Base-by-base conservation (phyloP, 23 tunicate species). In the Halocynthia aurantium region DNA sequence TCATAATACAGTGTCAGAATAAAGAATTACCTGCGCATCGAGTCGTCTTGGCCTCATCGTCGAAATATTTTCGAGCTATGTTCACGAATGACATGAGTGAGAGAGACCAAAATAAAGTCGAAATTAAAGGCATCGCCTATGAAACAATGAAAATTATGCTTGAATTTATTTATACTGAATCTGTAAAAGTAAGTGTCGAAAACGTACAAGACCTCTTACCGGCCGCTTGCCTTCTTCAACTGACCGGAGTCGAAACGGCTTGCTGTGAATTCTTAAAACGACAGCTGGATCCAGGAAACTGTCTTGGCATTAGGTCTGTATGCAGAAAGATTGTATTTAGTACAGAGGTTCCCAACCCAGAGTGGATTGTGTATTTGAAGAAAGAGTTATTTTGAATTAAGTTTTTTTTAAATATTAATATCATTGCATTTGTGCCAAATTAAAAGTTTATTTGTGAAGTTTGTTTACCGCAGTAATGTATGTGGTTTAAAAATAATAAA, bases 141-240 rank as follows among this genome's bases (percentile, higher is more conserved):
- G 19, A 52, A 52, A 74, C 78, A 52, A 53, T 74, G 12, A 31
- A 10, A 8, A 74, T 55, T 20, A 53, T 74, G 67, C 67, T 74
- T 8, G 57, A 74, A 17, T 74, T 74, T 53, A 53, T 74, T 8
- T 74, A 74, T 64, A 74, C 78, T 0, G 78, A 74, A 51, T 52
- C 78, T 10, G 78, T 74, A 0, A 50, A 5, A 5, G 78, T 74
- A n/a, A 53, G 6, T 21, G 56, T 63, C 5, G 31, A 54, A 13
- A 74, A 74, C 5, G 78, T 74, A 5, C 78, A 74, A 53, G 78
- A 74, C 19, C 62, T 74, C 18, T 63, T 74, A 53, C 78, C 78
- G 19, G 78, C 78, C 6, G 78, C 78, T 74, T 74, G 78, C 56
- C 64, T 74, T 53, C 57, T 74, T 50, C 78, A 74, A 53, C 67